Percentiles rank a stretch among this genome's conserved stretches.
phyloP scores from a whole-genome alignment of 2,888 invertebrate species.

The Epistrophella euchroma region DNA sequence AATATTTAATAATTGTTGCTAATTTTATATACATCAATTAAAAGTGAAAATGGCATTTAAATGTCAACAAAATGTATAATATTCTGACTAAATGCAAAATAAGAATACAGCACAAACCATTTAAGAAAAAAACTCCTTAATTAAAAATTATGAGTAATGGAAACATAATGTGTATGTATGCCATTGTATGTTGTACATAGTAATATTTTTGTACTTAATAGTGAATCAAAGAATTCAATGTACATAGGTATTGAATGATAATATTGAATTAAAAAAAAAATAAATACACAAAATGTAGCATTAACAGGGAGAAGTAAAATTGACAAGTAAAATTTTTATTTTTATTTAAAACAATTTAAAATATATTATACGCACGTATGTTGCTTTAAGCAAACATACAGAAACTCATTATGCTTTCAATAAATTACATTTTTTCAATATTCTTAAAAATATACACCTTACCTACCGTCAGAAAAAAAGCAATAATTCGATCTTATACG shows the following conservation, averaged over 20 bases:
- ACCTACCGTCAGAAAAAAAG: slow-evolving; percentile 43
- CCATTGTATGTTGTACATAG: slow-evolving; percentile 64
- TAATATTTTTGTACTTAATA: slow-evolving; percentile 72
- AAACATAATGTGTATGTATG: slow-evolving; percentile 32
- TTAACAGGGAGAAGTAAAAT: slow-evolving; percentile 7
- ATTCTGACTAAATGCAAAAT: slow-evolving; percentile 34
- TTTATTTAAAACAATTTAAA: too few relatives aligned
- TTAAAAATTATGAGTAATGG: slow-evolving; percentile 35
- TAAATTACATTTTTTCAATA: slow-evolving; percentile 39
- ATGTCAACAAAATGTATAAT: slow-evolving; percentile 28
- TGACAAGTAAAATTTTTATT: slow-evolving; percentile 7
- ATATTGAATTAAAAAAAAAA: slow-evolving; percentile 11
- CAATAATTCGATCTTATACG: slow-evolving; percentile 56
- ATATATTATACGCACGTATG: not conserved
- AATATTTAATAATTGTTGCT: slow-evolving; percentile 52
- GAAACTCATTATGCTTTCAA: slow-evolving; percentile 25
- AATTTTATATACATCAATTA: slow-evolving; percentile 36
- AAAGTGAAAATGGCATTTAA: slow-evolving; percentile 18
- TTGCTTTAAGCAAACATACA: not conserved
- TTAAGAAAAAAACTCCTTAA: slow-evolving; percentile 29
- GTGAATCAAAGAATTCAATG: slow-evolving; percentile 49
- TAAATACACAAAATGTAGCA: slow-evolving; percentile 4
- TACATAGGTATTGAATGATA: slow-evolving; percentile 45
- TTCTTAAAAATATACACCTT: slow-evolving; percentile 40
- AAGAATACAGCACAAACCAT: slow-evolving; percentile 32